Evolutionary conservation across 2,888 invertebrate genomes (phyloP).

Genomic region (Epinotia ramella): DNA sequence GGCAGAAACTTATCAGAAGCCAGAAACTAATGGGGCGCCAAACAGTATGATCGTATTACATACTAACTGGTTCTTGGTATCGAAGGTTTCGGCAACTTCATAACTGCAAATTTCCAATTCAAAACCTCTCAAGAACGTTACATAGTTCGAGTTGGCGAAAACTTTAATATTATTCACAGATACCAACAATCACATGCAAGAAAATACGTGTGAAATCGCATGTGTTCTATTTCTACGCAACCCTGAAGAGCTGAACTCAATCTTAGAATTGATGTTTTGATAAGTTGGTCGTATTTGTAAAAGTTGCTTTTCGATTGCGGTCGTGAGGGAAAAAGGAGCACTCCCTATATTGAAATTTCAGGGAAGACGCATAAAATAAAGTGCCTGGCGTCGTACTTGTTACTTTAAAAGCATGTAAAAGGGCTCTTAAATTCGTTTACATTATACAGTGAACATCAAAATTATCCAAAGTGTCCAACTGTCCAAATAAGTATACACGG

Average conservation of each 20-base stretch:
- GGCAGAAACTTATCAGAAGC: no score
- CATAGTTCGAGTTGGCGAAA: not conserved
- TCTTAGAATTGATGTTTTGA: constrained; percentile 44
- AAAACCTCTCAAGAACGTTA: no score
- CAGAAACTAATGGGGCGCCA: no score
- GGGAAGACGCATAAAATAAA: constrained; percentile 37
- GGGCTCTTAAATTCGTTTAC: not conserved
- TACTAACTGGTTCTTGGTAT: no score
- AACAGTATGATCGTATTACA: no score
- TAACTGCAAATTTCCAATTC: no score
- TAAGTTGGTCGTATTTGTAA: constrained; percentile 38
- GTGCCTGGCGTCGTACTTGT: constrained; percentile 20
- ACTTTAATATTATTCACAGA: not conserved
- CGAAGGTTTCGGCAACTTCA: no score
- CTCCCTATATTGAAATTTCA: constrained; percentile 54
- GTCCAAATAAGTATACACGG: no score
- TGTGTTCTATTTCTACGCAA: constrained; percentile 3
- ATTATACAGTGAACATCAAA: not conserved
- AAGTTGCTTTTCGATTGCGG: constrained; percentile 38
- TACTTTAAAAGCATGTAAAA: constrained; percentile 5
- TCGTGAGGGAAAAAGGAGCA: constrained; percentile 57
- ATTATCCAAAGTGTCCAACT: no score
- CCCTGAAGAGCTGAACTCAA: constrained; percentile 26
- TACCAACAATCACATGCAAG: not conserved
- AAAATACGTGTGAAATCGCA: not conserved